Evolutionary conservation across 2,888 invertebrate species (phyloP), one percentile per base, ranked within the genome.

Genomic region (Aphelenchoides bicaudatus): DNA sequence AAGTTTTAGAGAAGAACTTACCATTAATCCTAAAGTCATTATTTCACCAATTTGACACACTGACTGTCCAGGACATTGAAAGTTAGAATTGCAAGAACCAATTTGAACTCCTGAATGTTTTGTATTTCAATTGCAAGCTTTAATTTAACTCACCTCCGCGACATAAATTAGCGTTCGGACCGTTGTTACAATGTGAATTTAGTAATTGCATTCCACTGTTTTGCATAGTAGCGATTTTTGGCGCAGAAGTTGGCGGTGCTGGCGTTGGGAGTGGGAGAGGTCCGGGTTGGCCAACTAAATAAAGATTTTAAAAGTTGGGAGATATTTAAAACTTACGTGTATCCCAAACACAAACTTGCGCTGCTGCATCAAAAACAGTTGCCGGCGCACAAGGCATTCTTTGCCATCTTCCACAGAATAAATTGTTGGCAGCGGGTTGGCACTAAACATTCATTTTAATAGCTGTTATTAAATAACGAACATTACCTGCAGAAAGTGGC

Each of bases 51-150:
- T 72, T 57, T 77, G 75, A 66, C 76, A 76, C 50, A 77, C 73
- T 27, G 73, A 73, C 60, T 74, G 73, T 49, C 76, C 76, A 49
- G 76, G 76, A 59, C 76, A 76, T 58, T 76, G 76, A 66, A 70
- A 77, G 65, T 74, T 75, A 48, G 65, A 62, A 56, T 73, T 75
- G 66, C 76, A 76, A 27, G 68, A 65, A 27, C 76, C 76, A 65
- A 76, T 77, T 62, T 76, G 75, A 31, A 75, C 75, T 60, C 75
- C n/a, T n/a, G n/a, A n/a, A n/a, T n/a, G n/a, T n/a, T n/a, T n/a
- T n/a, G n/a, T n/a, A n/a, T n/a, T n/a, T n/a, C n/a, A n/a, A n/a
- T n/a, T n/a, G n/a, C n/a, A n/a, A n/a, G n/a, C n/a, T n/a, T n/a
- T n/a, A n/a, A n/a, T n/a, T n/a, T n/a, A n/a, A n/a, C n/a, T n/a